Evolutionary conservation across 2,888 invertebrate genomes (phyloP).

Genomic region (Lithophane leautieri): DNA sequence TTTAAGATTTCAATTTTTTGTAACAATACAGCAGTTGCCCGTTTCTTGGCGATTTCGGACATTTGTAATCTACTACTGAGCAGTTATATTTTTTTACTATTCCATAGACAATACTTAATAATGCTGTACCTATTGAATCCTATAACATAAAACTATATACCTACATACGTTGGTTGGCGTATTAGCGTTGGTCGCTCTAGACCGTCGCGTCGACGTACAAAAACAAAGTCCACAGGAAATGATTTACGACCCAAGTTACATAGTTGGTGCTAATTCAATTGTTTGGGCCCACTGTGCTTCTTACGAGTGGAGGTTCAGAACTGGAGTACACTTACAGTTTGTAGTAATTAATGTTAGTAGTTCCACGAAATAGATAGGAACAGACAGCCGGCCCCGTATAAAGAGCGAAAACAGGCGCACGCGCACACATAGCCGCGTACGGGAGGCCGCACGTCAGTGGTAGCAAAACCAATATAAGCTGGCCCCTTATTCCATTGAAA

Average conservation of each 20-base stretch:
- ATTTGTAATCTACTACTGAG: background rate
- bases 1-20: background rate
- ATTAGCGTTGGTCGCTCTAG: background rate
- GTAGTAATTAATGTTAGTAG: conserved; percentile 35
- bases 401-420: too few relatives aligned
- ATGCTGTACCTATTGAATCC: background rate
- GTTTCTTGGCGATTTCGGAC: background rate
- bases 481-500: background rate
- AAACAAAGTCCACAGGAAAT: conserved; percentile 39
- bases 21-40: background rate
- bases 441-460: background rate
- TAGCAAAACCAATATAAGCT: background rate
- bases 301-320: conserved; percentile 16
- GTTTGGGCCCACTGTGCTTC: conserved; percentile 10
- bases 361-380: background rate
- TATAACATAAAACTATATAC: background rate
- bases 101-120: background rate
- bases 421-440: too few relatives aligned
- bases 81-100: background rate
- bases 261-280: conserved; percentile 56
- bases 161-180: background rate
- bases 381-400: background rate
- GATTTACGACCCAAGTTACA: conserved; percentile 49
- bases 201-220: conserved; percentile 22
- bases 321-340: conserved; percentile 10